Conservation (phyloP, 2,113 vertebrate genomes). For the Merops nubicus region DNA sequence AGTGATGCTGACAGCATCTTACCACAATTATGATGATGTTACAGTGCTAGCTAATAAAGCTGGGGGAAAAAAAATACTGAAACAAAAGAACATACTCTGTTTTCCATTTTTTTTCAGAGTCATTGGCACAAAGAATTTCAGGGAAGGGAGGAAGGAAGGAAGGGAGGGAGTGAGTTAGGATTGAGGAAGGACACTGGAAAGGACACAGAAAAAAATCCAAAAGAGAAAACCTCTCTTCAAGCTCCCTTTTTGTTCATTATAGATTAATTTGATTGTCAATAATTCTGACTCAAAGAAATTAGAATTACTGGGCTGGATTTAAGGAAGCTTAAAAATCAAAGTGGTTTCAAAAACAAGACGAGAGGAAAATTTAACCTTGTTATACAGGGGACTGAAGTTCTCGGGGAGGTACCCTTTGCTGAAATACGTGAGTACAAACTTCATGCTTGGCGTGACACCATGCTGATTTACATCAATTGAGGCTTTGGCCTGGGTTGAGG, state of each 20-base stretch:
- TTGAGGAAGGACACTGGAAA: background rate
- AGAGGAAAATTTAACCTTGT: background rate
- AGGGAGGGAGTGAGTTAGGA: background rate
- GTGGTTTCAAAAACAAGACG: background rate
- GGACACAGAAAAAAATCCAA: background rate
- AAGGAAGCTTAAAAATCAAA: background rate
- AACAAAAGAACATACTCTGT: background rate
- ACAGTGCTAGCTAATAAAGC: slow-evolving; percentile 12
- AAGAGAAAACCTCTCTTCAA: background rate
- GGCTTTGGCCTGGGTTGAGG: background rate
- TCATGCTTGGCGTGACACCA: background rate
- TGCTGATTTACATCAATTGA: background rate
- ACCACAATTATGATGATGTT: slow-evolving; percentile 25
- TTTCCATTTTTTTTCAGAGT: background rate
- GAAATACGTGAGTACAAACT: background rate
- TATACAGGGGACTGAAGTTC: background rate
- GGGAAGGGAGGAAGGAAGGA: background rate
- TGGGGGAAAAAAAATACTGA: background rate
- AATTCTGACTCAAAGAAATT: slow-evolving; percentile 11
- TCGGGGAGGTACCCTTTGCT: background rate
- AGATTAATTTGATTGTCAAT: slow-evolving; percentile 34
- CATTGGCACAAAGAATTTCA: background rate
- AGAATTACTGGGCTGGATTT: background rate
- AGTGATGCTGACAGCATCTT: slow-evolving; percentile 54
- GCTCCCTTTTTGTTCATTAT: background rate